Conservation (phyloP, 92 coral and sea anemone genomes). For the Phenganax subtilis region DNA sequence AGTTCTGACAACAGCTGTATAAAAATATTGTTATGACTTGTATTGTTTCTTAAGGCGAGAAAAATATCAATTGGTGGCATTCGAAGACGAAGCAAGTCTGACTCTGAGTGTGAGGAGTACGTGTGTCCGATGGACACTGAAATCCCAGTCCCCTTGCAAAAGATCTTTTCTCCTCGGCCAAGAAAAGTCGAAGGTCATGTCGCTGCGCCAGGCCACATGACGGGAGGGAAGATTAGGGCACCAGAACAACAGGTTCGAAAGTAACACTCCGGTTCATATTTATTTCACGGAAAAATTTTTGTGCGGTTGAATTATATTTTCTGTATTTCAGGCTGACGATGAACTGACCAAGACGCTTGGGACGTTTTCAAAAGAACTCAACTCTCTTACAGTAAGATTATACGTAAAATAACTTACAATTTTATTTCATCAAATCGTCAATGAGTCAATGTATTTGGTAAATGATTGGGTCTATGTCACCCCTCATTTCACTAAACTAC, state of each 20-base stretch:
- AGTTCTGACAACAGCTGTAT: neutral
- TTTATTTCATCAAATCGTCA: too few species aligned
- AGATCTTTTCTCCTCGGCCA: slow-evolving; percentile 56
- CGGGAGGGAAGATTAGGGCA: slow-evolving; percentile 29
- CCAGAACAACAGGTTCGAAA: slow-evolving; percentile 28
- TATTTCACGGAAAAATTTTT: neutral
- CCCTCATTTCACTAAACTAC: neutral
- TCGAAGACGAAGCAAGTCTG: slow-evolving; percentile 71
- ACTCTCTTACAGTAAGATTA: slow-evolving; percentile 78
- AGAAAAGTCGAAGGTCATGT: slow-evolving; percentile 48
- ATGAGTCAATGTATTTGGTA: too few species aligned
- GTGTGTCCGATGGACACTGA: slow-evolving; percentile 98
- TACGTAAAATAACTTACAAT: neutral
- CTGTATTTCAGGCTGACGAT: slow-evolving; percentile 44
- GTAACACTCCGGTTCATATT: neutral
- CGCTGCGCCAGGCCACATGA: slow-evolving; percentile 44
- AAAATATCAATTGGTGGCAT: slow-evolving; percentile 63
- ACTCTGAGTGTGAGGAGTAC: slow-evolving; percentile 79
- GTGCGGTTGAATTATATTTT: neutral
- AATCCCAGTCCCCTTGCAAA: slow-evolving; percentile 64
- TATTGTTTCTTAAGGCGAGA: neutral
- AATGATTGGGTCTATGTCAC: neutral
- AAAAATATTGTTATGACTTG: neutral
- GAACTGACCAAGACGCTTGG: slow-evolving; percentile 81
- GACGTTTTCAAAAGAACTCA: slow-evolving; percentile 93